Evolutionary conservation across 2,797 vertebrate species (phyloP).

Genomic region (Psittacula echo): DNA sequence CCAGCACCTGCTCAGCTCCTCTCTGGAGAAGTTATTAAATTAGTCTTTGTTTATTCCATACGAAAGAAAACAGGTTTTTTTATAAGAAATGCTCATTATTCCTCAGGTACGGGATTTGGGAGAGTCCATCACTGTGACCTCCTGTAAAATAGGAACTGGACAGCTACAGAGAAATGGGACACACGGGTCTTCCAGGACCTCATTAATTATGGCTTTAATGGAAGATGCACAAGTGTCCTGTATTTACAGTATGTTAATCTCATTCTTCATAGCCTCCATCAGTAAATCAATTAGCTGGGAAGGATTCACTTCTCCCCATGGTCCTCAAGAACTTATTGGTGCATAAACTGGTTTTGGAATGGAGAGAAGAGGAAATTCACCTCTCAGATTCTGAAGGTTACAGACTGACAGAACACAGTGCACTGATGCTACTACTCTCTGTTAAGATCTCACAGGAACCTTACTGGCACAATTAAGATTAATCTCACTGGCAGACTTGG

Average conservation of each 20-base stretch:
- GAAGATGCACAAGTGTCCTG: not conserved
- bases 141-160: not conserved
- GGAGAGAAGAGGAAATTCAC: not conserved
- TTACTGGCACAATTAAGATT: not conserved
- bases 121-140: not conserved
- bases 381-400: not conserved
- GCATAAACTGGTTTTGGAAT: not conserved
- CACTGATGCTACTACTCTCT: not conserved
- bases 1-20: not conserved
- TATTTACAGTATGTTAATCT: not conserved
- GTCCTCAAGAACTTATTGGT: not conserved
- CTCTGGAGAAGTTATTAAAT: not conserved
- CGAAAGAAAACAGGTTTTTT: not conserved
- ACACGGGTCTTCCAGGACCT: not conserved
- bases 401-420: not conserved
- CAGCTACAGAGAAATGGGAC: not conserved
- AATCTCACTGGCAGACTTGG: not conserved
- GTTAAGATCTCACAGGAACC: not conserved
- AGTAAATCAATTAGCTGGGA: not conserved
- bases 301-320: not conserved
- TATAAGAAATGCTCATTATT: not conserved
- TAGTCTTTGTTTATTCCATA: not conserved
- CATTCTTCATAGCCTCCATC: not conserved
- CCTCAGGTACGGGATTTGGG: not conserved
- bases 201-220: not conserved